These are phyloP conservation scores for Somateria mollissima DNA, from an alignment of 2,797 vertebrate species.

Conservation along the genomic window DNA sequence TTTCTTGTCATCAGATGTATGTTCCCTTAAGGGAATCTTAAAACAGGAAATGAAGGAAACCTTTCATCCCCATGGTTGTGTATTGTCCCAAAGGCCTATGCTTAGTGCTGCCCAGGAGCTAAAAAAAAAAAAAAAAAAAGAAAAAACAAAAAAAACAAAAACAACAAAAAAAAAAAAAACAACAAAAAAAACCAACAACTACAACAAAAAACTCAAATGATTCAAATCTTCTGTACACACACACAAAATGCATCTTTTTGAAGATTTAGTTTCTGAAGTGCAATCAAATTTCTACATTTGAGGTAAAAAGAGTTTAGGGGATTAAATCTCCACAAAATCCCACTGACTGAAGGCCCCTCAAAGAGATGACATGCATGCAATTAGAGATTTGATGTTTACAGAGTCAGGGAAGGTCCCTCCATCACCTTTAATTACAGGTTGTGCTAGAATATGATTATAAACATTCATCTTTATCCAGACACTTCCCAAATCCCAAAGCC, in stretches of 20 bases:
- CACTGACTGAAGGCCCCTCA: neutral
- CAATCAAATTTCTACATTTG: neutral
- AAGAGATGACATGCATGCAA: neutral
- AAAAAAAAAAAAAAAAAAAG: neutral
- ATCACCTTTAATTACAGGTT: neutral
- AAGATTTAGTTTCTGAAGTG: neutral
- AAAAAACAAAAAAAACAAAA: too few species aligned
- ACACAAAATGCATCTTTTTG: neutral
- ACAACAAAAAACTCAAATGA: neutral
- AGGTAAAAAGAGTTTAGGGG: neutral
- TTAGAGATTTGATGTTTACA: neutral
- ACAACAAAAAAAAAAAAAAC: too few species aligned
- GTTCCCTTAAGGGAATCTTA: neutral
- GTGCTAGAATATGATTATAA: neutral
- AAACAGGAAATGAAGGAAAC: constrained; percentile 4
- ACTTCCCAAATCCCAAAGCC: neutral
- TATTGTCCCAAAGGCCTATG: neutral
- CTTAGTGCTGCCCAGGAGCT: neutral
- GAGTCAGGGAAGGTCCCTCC: neutral
- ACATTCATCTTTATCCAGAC: neutral
- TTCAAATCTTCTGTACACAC: neutral
- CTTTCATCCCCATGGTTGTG: neutral
- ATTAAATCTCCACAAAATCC: constrained; percentile 3
- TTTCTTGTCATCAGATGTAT: neutral
- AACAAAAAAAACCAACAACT: too few species aligned